Evolutionary conservation across 2,797 vertebrate species (phyloP).

Genomic region (Falco concolor): DNA sequence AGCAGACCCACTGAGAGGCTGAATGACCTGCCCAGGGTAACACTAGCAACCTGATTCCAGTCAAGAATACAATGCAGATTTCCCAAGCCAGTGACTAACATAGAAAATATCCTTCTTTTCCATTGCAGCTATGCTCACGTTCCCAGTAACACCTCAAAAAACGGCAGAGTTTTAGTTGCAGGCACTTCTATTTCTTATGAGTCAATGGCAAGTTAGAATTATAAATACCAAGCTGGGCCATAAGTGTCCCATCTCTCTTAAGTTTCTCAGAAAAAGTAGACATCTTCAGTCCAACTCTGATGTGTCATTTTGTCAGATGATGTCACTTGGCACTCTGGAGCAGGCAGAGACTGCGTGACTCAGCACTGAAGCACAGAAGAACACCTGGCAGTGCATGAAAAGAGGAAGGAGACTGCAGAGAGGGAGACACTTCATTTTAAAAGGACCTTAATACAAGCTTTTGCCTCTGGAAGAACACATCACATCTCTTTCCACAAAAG

Average conservation of each 20-base stretch:
- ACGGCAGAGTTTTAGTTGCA: neutral
- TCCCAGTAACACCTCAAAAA: neutral
- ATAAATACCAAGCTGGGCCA: neutral
- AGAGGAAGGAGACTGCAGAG: neutral
- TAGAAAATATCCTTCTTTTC: neutral
- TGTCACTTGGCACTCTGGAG: neutral
- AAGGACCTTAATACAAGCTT: slow-evolving; percentile 4
- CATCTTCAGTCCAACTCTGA: neutral
- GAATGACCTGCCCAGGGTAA: neutral
- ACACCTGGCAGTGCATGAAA: neutral
- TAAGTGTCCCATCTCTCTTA: neutral
- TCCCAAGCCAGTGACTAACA: neutral
- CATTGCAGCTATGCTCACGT: neutral
- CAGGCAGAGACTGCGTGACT: neutral
- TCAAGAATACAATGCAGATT: neutral
- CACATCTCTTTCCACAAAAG: neutral
- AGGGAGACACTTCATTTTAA: neutral
- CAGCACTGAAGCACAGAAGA: neutral
- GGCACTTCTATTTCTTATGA: neutral
- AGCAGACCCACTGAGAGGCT: neutral
- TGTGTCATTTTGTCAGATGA: slow-evolving; percentile 30
- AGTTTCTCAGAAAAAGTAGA: neutral
- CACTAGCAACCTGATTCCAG: neutral
- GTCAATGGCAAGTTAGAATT: neutral
- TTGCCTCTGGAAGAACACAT: neutral